A percentile compares a stretch with the other conserved stretches of the same genome.
Conservation (phyloP, 2,113 vertebrate species). For the Corythaeola cristata region DNA sequence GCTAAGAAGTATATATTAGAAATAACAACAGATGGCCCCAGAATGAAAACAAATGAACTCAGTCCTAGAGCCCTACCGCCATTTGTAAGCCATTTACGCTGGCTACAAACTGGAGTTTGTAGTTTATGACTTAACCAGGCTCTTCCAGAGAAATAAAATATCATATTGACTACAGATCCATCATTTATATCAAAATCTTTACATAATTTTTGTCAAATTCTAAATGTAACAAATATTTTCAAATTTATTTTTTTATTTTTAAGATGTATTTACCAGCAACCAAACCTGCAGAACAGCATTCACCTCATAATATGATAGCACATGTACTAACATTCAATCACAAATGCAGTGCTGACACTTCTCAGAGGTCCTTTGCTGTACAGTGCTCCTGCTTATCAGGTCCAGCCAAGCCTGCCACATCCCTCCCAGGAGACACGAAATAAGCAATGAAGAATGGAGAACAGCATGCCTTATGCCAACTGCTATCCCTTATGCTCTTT, state of each 20-base stretch:
- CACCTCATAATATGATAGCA: not conserved
- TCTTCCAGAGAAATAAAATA: slow-evolving; percentile 50
- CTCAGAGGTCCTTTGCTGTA: not conserved
- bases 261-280: not conserved
- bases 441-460: slow-evolving; percentile 9
- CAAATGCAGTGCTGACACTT: slow-evolving; percentile 13
- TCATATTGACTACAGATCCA: not conserved
- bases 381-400: not conserved
- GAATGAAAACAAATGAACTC: slow-evolving; percentile 70
- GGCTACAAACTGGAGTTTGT: not conserved
- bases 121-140: slow-evolving; percentile 39
- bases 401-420: not conserved
- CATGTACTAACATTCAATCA: not conserved
- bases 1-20: slow-evolving; percentile 36
- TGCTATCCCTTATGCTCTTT: not conserved
- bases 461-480: not conserved
- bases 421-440: slow-evolving; percentile 5
- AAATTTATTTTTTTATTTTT: not conserved
- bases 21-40: slow-evolving; percentile 61
- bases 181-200: slow-evolving; percentile 11
- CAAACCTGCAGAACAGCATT: not conserved
- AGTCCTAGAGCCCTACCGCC: slow-evolving; percentile 34
- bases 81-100: slow-evolving; percentile 39
- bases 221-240: slow-evolving; percentile 46
- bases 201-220: slow-evolving; percentile 44